These are phyloP conservation scores for Stenurella melanura DNA, from an alignment of 2,888 invertebrate genomes.

Conservation along the genomic window DNA sequence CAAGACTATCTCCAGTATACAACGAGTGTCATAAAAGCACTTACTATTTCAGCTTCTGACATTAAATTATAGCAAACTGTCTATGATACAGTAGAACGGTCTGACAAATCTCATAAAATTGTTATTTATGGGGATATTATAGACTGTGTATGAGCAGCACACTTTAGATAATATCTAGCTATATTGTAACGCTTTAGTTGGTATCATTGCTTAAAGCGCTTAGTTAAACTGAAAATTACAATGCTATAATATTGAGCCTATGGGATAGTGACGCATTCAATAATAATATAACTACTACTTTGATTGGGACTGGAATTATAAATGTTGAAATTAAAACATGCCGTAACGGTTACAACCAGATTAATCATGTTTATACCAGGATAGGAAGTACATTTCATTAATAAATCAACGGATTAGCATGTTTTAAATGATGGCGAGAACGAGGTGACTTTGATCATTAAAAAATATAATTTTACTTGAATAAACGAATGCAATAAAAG, in stretches of 20 bases:
- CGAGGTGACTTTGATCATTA: no score
- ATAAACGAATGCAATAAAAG: no score
- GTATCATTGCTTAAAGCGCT: constrained; percentile 42
- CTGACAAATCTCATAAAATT: constrained; percentile 58
- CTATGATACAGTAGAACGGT: constrained; percentile 50
- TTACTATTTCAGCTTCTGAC: constrained; percentile 42
- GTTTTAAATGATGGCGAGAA: no score
- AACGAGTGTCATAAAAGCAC: constrained; percentile 25
- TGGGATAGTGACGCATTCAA: not conserved
- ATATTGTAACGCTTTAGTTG: constrained; percentile 43
- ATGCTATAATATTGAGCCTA: constrained; percentile 14
- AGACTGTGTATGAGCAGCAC: constrained; percentile 47
- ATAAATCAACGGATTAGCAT: not conserved
- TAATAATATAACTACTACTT: not conserved
- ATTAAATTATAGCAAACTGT: constrained; percentile 53
- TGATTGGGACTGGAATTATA: not conserved
- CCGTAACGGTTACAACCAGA: not conserved
- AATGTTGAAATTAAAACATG: not conserved
- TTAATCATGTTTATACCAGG: not conserved
- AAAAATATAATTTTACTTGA: no score
- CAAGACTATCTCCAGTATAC: constrained; percentile 9
- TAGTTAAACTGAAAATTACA: constrained; percentile 30
- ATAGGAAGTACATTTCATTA: not conserved
- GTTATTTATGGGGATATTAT: constrained; percentile 56
- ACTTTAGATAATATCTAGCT: constrained; percentile 52